Conservation (phyloP, 2,797 vertebrate species). For the Perdix hodgsoniae region DNA sequence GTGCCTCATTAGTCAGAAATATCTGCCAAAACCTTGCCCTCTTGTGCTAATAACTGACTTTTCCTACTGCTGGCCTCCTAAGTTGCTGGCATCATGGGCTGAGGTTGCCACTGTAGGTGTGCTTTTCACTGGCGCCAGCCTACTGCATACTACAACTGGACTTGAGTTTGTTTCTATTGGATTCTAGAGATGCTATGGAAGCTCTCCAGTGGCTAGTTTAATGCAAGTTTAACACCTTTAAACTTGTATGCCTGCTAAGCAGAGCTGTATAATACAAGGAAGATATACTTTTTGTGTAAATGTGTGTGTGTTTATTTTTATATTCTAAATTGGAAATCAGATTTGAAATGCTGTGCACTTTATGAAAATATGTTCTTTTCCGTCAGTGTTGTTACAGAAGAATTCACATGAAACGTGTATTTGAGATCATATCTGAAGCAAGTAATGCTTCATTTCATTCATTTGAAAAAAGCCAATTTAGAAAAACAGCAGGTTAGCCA, state of each 20-base stretch:
- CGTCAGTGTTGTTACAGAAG: neutral
- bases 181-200: constrained; percentile 15
- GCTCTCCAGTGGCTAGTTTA: constrained; percentile 19
- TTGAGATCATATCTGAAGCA: neutral
- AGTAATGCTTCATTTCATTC: neutral
- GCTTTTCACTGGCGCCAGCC: neutral
- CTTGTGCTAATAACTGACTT: constrained; percentile 14
- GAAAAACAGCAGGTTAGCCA: neutral
- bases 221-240: constrained; percentile 42
- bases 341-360: neutral
- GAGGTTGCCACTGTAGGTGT: neutral
- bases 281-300: neutral
- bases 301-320: neutral
- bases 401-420: neutral
- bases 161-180: constrained; percentile 6
- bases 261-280: neutral
- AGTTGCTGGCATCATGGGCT: neutral
- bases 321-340: neutral
- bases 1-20: constrained; percentile 39
- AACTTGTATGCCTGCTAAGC: neutral
- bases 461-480: neutral
- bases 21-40: constrained; percentile 33
- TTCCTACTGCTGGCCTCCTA: neutral
- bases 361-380: neutral
- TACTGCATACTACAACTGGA: neutral